Evolutionary conservation across 2,113 vertebrate genomes (phyloP).

Genomic region (Typhlomys cinereus): DNA sequence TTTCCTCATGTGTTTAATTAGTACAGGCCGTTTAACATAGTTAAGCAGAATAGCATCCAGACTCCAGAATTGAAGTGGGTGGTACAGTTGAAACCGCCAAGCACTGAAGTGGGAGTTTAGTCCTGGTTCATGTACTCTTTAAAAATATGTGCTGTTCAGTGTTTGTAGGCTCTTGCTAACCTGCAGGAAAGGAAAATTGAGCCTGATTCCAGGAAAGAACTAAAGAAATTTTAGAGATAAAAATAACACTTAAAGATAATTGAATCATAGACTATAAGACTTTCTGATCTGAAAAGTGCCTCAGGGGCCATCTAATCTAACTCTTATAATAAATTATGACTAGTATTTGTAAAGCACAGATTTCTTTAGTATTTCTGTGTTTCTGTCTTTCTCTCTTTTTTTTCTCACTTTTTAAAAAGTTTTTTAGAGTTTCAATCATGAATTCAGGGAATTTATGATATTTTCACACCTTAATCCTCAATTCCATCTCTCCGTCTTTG

Average conservation of each 20-base stretch:
- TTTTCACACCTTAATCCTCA: no score
- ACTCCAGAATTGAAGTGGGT: slow-evolving; percentile 72
- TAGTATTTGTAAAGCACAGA: slow-evolving; percentile 4
- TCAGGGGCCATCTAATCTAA: not conserved
- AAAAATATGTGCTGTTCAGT: slow-evolving; percentile 49
- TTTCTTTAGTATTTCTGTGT: not conserved
- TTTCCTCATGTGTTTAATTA: slow-evolving; percentile 51
- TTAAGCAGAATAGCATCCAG: slow-evolving; percentile 51
- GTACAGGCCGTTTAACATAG: slow-evolving; percentile 62
- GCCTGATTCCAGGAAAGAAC: slow-evolving; percentile 12
- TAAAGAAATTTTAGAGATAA: slow-evolving; percentile 48
- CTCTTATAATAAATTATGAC: not conserved
- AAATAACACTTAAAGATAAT: slow-evolving; percentile 50
- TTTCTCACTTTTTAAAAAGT: no score
- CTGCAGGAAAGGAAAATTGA: slow-evolving; percentile 45
- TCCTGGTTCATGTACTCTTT: slow-evolving; percentile 60
- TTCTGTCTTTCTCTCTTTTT: not conserved
- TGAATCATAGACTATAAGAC: slow-evolving; percentile 37
- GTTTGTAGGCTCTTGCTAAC: slow-evolving; percentile 47
- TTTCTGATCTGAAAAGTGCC: slow-evolving; percentile 33
- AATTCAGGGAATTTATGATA: no score
- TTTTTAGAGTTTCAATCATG: no score
- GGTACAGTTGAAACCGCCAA: slow-evolving; percentile 21
- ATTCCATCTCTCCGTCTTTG: not conserved
- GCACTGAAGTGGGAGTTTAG: slow-evolving; percentile 54